Evolutionary conservation across 2,113 vertebrate species (phyloP).

Genomic region (Erythrolamprus reginae): DNA sequence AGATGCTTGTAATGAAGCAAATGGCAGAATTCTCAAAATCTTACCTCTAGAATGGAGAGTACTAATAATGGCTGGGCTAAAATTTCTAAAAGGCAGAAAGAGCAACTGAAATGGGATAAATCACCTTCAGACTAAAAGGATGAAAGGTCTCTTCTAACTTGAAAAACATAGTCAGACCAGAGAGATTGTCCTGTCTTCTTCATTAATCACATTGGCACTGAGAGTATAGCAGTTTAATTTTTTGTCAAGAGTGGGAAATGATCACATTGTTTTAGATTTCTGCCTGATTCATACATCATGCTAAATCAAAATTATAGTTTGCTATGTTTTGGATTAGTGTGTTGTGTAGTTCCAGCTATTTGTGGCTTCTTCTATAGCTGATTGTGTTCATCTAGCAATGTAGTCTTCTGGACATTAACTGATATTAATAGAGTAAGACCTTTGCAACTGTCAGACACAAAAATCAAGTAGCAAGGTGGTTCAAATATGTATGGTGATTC

Average conservation of each 20-base stretch:
- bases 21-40: not conserved
- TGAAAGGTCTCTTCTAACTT: constrained; percentile 42
- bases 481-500: too few relatives aligned
- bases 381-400: not conserved
- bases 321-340: not conserved
- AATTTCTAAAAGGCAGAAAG: constrained; percentile 33
- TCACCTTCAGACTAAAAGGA: constrained; percentile 34
- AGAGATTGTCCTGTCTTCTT: constrained; percentile 37
- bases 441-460: not conserved
- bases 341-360: not conserved
- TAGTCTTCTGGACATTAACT: not conserved
- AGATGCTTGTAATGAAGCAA: not conserved
- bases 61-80: not conserved
- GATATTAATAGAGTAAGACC: not conserved
- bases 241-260: constrained; percentile 30
- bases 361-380: not conserved
- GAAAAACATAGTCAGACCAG: constrained; percentile 29
- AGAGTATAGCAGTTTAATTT: constrained; percentile 20
- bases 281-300: not conserved
- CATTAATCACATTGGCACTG: constrained; percentile 46
- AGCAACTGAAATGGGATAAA: constrained; percentile 40
- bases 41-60: not conserved
- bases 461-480: not conserved
- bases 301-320: not conserved
- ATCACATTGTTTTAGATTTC: not conserved